A percentile compares a stretch with the other conserved stretches of the same genome.
Evolutionary conservation across 2,888 invertebrate genomes (phyloP).

Genomic region (Meandrusa payeni): DNA sequence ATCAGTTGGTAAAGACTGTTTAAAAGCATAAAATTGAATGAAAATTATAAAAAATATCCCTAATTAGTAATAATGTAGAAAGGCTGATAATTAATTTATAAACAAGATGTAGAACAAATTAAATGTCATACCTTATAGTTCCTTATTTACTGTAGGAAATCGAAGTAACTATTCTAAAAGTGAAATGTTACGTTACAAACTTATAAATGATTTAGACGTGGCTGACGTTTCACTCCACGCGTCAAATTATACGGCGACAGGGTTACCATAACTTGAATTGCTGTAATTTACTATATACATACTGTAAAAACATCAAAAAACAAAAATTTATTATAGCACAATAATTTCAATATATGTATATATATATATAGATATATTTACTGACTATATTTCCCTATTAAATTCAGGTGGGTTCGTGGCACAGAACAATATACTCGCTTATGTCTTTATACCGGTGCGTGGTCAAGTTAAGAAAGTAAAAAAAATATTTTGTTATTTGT

Average conservation of each 20-base stretch:
- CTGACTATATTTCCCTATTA: no score
- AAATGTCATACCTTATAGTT: slow-evolving; percentile 33
- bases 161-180: slow-evolving; percentile 28
- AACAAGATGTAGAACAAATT: slow-evolving; percentile 10
- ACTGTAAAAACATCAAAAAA: no score
- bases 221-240: slow-evolving; percentile 81
- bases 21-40: not conserved
- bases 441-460: no score
- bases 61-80: not conserved
- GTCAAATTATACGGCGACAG: slow-evolving; percentile 46
- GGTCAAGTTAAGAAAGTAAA: no score
- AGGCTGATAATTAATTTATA: not conserved
- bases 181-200: slow-evolving; percentile 51
- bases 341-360: no score
- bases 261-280: slow-evolving; percentile 30
- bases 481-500: no score
- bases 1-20: slow-evolving; percentile 31
- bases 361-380: no score
- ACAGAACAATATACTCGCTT: no score
- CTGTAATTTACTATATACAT: no score
- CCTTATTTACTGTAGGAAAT: slow-evolving; percentile 31
- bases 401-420: no score
- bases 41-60: no score
- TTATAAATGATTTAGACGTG: slow-evolving; percentile 68
- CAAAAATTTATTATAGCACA: no score